These are phyloP conservation scores for Rhynchophorus ferrugineus DNA, from an alignment of 1,140 invertebrate species.

Conservation along the genomic window DNA sequence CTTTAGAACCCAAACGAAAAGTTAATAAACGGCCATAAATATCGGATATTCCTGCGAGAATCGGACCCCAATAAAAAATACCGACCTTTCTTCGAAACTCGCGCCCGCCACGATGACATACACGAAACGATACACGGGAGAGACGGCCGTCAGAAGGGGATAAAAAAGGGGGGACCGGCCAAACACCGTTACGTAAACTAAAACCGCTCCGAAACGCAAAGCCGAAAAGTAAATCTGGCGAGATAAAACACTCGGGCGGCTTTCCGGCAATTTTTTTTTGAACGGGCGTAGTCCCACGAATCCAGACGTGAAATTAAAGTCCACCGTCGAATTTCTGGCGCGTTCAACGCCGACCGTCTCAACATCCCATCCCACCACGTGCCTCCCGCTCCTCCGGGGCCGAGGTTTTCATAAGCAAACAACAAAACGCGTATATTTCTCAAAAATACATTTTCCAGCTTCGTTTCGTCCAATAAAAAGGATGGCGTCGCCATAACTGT, in stretches of 20 bases:
- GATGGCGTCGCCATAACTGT: slow-evolving; percentile 18
- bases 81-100: too few relatives aligned
- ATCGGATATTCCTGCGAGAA: too few relatives aligned
- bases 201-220: neutral
- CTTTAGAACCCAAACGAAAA: too few relatives aligned
- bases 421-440: slow-evolving; percentile 23
- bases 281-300: slow-evolving; percentile 3
- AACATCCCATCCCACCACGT: too few relatives aligned
- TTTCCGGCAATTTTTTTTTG: neutral
- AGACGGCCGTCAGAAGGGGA: too few relatives aligned
- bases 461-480: slow-evolving; percentile 22
- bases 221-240: neutral
- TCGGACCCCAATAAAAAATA: too few relatives aligned
- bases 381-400: neutral
- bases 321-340: slow-evolving; percentile 11
- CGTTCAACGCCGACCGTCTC: too few relatives aligned
- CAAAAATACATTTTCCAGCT: slow-evolving; percentile 22
- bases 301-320: slow-evolving; percentile 13
- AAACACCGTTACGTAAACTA: neutral
- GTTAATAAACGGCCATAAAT: too few relatives aligned
- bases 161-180: too few relatives aligned
- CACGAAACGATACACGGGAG: too few relatives aligned
- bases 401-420: slow-evolving; percentile 22
- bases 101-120: too few relatives aligned
- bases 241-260: slow-evolving; percentile 5